These are phyloP conservation scores for Perccottus glenii DNA, from an alignment of 2,113 vertebrate genomes.

Conservation along the genomic window DNA sequence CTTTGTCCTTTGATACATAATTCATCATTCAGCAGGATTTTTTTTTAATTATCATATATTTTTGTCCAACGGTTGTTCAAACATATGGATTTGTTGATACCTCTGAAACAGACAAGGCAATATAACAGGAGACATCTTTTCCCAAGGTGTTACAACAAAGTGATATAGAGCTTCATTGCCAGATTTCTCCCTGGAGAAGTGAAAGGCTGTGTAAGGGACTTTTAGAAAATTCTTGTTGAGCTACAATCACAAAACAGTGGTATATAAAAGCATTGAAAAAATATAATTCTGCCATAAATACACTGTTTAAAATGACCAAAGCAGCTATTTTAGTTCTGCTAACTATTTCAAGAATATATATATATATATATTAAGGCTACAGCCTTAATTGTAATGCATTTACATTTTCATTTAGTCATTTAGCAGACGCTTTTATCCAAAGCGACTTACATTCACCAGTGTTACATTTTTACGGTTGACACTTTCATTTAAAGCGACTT, in stretches of 20 bases:
- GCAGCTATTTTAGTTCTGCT: too few species aligned
- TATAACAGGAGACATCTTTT: slow-evolving; percentile 55
- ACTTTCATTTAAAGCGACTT: too few species aligned
- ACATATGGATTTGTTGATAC: slow-evolving; percentile 50
- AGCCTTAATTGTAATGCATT: too few species aligned
- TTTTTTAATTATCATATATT: slow-evolving; percentile 53
- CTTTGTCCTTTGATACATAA: slow-evolving; percentile 75
- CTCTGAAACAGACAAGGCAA: slow-evolving; percentile 43
- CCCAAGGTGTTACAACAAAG: background rate
- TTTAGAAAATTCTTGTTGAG: background rate
- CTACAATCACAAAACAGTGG: background rate
- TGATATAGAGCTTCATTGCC: slow-evolving; percentile 8
- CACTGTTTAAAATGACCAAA: too few species aligned
- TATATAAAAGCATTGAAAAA: background rate
- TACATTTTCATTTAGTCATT: too few species aligned
- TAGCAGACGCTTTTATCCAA: too few species aligned
- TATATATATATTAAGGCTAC: too few species aligned
- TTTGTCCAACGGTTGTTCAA: slow-evolving; percentile 41
- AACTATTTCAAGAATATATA: too few species aligned
- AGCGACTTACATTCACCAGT: too few species aligned
- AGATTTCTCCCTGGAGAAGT: background rate
- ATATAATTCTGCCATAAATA: too few species aligned
- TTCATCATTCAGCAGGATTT: slow-evolving; percentile 62
- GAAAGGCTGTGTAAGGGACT: slow-evolving; percentile 1
- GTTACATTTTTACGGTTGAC: too few species aligned